Conservation (phyloP, 2,113 vertebrate genomes). For the Ailuropoda melanoleuca region DNA sequence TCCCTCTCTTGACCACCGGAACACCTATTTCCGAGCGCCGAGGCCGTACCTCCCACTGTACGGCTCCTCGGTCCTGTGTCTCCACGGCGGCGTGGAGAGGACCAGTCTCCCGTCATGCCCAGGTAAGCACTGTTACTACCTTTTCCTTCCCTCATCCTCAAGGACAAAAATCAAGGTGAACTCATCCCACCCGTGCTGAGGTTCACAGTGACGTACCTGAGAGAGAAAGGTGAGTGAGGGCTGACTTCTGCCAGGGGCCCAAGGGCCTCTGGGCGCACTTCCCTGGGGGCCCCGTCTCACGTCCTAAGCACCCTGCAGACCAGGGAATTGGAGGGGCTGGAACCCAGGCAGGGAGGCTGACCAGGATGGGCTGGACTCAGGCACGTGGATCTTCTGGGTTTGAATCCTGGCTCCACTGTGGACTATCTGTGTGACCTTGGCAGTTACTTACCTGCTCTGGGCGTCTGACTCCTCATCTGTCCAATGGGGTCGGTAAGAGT, state of each 20-base stretch:
- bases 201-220: constrained; percentile 88
- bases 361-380: fast-evolving
- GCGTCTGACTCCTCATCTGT: background rate
- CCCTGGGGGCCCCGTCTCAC: fast-evolving
- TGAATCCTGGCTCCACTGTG: background rate
- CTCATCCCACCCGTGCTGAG: constrained; percentile 88
- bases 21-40: background rate
- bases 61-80: fast-evolving
- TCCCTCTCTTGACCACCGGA: background rate
- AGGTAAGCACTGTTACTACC: background rate
- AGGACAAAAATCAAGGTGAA: constrained; percentile 87
- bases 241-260: fast-evolving
- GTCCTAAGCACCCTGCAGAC: fast-evolving
- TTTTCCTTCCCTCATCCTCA: constrained; percentile 83
- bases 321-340: background rate
- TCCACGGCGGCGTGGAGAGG: fast-evolving
- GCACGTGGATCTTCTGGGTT: background rate
- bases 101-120: fast-evolving
- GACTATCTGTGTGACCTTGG: background rate
- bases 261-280: background rate
- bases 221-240: constrained; percentile 85
- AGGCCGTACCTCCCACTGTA: fast-evolving
- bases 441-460: background rate
- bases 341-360: background rate
- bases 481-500: background rate